Evolutionary conservation across 2,113 vertebrate genomes (phyloP).

Genomic region (Cephalopholis sonnerati): DNA sequence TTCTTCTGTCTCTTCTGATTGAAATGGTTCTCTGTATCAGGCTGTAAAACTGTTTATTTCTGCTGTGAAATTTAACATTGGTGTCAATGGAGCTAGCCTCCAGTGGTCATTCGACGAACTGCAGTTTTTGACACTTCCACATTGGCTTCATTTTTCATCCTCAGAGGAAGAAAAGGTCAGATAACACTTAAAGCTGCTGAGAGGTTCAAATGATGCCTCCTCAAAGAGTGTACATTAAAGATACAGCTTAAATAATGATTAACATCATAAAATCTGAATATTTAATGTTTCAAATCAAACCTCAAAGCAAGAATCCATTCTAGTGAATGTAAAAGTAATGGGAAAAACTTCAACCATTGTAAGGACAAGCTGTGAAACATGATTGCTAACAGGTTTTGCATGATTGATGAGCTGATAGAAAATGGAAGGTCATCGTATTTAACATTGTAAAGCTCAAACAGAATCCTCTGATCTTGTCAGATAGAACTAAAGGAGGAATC

Average conservation of each 20-base stretch:
- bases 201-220: not conserved
- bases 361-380: not conserved
- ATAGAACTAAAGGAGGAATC: not conserved
- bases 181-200: not conserved
- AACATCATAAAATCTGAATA: not conserved
- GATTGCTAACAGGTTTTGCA: not conserved
- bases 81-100: too few species aligned
- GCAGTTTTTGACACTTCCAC: too few species aligned
- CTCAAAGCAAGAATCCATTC: not conserved
- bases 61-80: too few species aligned
- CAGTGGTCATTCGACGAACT: too few species aligned
- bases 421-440: conserved; percentile 7
- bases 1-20: too few species aligned
- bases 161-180: not conserved
- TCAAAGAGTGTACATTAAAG: not conserved
- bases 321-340: not conserved
- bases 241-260: not conserved
- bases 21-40: too few species aligned
- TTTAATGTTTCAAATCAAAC: not conserved
- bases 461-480: not conserved
- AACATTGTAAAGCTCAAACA: not conserved
- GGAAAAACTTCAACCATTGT: not conserved
- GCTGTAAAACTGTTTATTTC: too few species aligned
- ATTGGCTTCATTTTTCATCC: too few species aligned
- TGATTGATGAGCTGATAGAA: conserved; percentile 35